A percentile compares a stretch with the other conserved stretches of the same genome.
These are phyloP conservation scores for Leucophenga varia DNA, from an alignment of 1,140 invertebrate species.

Conservation along the genomic window DNA sequence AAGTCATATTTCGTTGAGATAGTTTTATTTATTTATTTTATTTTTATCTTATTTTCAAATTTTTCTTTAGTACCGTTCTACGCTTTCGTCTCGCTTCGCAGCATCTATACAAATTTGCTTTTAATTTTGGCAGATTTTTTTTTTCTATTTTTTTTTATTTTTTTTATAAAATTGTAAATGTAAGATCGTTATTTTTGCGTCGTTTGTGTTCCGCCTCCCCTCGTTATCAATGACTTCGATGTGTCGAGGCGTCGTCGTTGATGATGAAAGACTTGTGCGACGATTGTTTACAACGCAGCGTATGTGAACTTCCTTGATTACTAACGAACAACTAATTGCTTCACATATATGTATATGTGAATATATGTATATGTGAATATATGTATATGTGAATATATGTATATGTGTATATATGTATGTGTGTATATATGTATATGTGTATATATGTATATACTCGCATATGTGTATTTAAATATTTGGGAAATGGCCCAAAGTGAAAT, in stretches of 20 bases:
- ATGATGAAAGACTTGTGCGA: too few relatives aligned
- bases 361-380: neutral
- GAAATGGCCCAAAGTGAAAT: constrained; percentile 22
- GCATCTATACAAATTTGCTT: too few relatives aligned
- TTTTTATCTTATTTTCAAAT: too few relatives aligned
- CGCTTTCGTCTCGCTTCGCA: too few relatives aligned
- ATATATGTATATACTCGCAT: neutral
- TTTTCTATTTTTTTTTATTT: constrained; percentile 1
- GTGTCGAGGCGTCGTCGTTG: neutral
- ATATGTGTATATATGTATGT: neutral
- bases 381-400: neutral
- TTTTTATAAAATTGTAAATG: too few relatives aligned
- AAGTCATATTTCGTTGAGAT: neutral
- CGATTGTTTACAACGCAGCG: constrained; percentile 9
- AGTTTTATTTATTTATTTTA: neutral
- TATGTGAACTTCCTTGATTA: constrained; percentile 31
- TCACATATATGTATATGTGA: neutral
- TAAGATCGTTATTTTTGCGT: constrained; percentile 4
- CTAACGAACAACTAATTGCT: too few relatives aligned
- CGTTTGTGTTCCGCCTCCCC: constrained; percentile 11
- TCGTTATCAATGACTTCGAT: too few relatives aligned
- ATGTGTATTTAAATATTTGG: neutral
- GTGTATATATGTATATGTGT: neutral
- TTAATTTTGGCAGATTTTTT: neutral
- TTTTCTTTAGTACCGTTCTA: too few relatives aligned